A percentile compares a stretch with the other conserved stretches of the same genome.
These are phyloP conservation scores for Synergus laeviventris DNA, from an alignment of 2,888 invertebrate species.

Conservation along the genomic window DNA sequence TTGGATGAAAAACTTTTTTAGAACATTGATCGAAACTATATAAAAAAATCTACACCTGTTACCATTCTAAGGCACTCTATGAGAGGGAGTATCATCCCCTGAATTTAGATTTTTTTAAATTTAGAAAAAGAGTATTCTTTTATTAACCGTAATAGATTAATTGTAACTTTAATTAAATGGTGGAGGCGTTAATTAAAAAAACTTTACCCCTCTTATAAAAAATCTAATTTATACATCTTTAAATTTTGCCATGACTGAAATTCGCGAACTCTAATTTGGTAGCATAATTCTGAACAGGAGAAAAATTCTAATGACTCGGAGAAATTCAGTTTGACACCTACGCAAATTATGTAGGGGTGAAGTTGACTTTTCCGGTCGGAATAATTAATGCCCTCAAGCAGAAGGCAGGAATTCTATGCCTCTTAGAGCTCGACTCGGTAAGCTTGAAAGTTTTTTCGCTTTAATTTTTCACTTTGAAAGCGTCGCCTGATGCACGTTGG, in stretches of 20 bases:
- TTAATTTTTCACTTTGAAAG: conserved; percentile 35
- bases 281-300: not conserved
- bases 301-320: conserved; percentile 19
- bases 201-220: not conserved
- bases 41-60: not conserved
- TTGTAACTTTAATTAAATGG: not conserved
- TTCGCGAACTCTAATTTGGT: conserved; percentile 15
- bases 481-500: not conserved
- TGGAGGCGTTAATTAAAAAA: not conserved
- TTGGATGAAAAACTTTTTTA: not conserved
- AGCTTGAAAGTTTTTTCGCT: conserved; percentile 30
- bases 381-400: conserved; percentile 30
- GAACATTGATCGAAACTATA: not conserved
- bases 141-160: not conserved
- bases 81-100: no score
- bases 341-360: conserved; percentile 13
- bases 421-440: not conserved
- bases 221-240: not conserved
- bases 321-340: conserved; percentile 28
- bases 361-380: conserved; percentile 17
- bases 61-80: no score
- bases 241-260: not conserved
- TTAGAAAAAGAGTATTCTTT: no score
- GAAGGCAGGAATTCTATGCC: conserved; percentile 9
- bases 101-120: no score